Base-by-base conservation (phyloP, 92 coral and sea anemone species). In the Heliopora coerulea region DNA sequence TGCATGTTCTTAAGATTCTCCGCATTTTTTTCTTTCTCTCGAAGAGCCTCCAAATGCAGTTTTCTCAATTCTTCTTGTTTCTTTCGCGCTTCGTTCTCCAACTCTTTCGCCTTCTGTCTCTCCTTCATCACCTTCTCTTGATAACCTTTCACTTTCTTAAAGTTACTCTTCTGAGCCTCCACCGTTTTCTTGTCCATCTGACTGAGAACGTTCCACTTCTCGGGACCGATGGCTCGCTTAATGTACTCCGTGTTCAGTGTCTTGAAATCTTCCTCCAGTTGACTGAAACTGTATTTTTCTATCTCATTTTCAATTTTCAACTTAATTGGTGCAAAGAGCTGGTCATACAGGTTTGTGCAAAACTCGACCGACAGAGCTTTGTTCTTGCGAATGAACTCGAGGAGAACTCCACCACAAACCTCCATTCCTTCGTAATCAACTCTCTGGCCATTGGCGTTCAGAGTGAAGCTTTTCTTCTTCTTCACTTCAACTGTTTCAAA, bases 121-220 rank as follows among this genome's bases (percentile, higher is more conserved):
- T 86, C 89, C 54, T 56, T 57, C 23, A 78, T 84, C 21, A 86
- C 49, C 72, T 64, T 49, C 75, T 86, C 89, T 11, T 86, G 86
- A 37, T 78, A 86, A 39, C 83, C 86, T 56, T 86, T 86, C 33
- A 86, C 54, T 49, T 86, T 84, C 79, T 86, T 80, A 56, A 86
- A 59, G 64, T 86, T 70, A 1, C 15, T 54, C n/a, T 70, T 70
- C 50, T 70, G 77, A 33, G 77, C 63, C 20, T 70, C 77, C 62
- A 35, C 77, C 31, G 44, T 70, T 34, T 70, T 70, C 77, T 70
- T 70, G 54, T 70, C 77, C 77, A 70, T 70, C 37, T 70, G 63
- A 33, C 77, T 70, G 63, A 70, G 77, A n/a, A 70, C 63, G 32
- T 52, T 52, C 77, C 77, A 70, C 27, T 70, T 70, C 41, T 70